A percentile compares a stretch with the other conserved stretches of the same genome.
Evolutionary conservation across 2,797 vertebrate genomes (phyloP).

Genomic region (Pseudomugil gertrudae): DNA sequence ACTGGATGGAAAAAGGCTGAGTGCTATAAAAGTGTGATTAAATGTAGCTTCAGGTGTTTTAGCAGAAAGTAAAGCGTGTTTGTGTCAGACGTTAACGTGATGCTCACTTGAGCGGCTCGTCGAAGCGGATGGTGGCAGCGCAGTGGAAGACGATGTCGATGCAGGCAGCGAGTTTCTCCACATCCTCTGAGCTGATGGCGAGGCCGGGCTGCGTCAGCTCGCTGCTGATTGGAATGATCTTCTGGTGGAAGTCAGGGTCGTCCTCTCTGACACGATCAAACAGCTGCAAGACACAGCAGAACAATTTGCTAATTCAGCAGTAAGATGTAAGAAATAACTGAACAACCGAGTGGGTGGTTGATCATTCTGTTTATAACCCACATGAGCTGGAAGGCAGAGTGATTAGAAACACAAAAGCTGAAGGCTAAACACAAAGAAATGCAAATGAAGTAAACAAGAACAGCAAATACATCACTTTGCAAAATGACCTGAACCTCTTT

Average conservation of each 20-base stretch:
- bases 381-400: not conserved
- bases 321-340: not conserved
- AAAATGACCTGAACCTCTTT: not conserved
- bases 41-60: not conserved
- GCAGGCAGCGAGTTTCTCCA: conserved; percentile 83
- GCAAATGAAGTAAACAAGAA: conserved; percentile 20
- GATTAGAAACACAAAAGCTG: not conserved
- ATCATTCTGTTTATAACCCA: not conserved
- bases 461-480: conserved; percentile 20
- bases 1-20: not conserved
- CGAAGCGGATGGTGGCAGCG: conserved; percentile 96
- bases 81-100: not conserved
- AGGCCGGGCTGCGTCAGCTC: conserved; percentile 91
- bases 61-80: not conserved
- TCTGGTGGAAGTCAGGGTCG: conserved; percentile 89
- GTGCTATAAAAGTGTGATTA: not conserved
- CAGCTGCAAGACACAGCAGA: conserved; percentile 79
- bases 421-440: conserved; percentile 21
- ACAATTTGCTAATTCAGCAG: not conserved
- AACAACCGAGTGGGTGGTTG: not conserved
- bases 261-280: conserved; percentile 92
- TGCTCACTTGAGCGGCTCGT: conserved; percentile 94
- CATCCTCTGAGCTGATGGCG: conserved; percentile 88
- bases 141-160: conserved; percentile 96
- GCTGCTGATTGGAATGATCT: conserved; percentile 90